Evolutionary conservation across 2,113 vertebrate species (phyloP), one percentile per base, ranked within the genome.

Genomic region (Tachysurus fulvidraco): DNA sequence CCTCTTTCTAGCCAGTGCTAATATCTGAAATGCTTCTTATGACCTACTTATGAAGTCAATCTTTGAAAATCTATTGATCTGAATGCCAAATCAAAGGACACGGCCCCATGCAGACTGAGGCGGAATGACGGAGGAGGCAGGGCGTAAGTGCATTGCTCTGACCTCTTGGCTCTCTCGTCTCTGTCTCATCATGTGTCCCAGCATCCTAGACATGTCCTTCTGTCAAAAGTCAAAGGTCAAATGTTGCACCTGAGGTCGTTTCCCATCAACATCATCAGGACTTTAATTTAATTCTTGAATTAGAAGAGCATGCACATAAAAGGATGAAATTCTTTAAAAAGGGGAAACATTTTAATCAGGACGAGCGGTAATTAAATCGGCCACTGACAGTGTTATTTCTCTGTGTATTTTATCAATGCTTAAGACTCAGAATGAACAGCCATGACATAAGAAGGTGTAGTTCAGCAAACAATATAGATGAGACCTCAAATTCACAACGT

Each of bases 251-350:
- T 93, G 95, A 96, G 96, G 96, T 96, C 94, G 90, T 94, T 94
- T 92, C 71, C 23, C 91, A 89, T 92, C 94, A 95, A 95, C 96
- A 93, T 93, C 91, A 91, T 86, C 69, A 93, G 92, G 93, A 95
- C 94, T 96, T 83, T 97, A 96, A 97, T 97, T 96, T 94, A 94
- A 96, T 97, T 94, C 96, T 90, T 41, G 85, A 83, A 91, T 83
- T 88, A 92, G 88, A 87, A 19, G 19, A 87, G 88, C 67, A 86
- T 87, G 85, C 86, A 88, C 85, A 90, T 83, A 91, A 88, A 87
- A 86, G 88, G 88, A 89, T 89, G 69, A 91, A 91, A 93, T 85
- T 67, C 88, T 91, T 91, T 92, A 89, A 52, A 89, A 93, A 91
- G 12, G 76, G 65, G 81, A 85, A 82, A 55, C 85, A 71, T 83